Conservation (phyloP, 2,113 vertebrate species). For the Asarcornis scutulata region DNA sequence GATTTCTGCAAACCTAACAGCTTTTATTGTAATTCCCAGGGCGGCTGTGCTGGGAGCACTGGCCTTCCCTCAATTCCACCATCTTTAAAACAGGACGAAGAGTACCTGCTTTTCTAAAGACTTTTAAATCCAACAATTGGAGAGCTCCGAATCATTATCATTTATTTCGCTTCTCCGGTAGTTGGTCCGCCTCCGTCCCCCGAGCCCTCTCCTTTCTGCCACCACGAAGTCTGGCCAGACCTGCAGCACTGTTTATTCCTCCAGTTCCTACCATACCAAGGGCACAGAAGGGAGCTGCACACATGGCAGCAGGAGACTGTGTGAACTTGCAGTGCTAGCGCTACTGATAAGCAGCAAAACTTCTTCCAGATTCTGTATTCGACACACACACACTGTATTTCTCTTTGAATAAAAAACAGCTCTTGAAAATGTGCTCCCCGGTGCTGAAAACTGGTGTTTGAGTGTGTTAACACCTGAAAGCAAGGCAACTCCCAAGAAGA, state of each 20-base stretch:
- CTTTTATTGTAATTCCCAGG: conserved; percentile 32
- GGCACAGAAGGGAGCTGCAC: neutral
- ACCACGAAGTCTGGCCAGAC: neutral
- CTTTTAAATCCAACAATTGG: conserved; percentile 5
- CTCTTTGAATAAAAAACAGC: neutral
- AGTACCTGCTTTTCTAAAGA: conserved; percentile 19
- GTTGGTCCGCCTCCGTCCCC: neutral
- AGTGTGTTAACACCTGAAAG: neutral
- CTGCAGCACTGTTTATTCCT: neutral
- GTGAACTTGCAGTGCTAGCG: neutral
- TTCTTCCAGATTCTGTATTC: neutral
- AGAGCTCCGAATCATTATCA: neutral
- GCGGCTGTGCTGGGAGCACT: conserved; percentile 20
- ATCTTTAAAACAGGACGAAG: neutral
- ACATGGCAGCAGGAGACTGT: neutral
- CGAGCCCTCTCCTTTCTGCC: neutral
- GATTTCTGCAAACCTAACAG: conserved; percentile 29
- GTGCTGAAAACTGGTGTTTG: neutral
- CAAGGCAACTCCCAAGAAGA: neutral
- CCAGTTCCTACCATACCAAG: neutral
- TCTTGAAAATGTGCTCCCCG: neutral
- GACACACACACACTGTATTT: neutral
- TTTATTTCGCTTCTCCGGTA: conserved; percentile 1
- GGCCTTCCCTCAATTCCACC: conserved; percentile 35
- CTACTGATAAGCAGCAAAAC: neutral